Conservation (phyloP, 2,797 vertebrate genomes). For the Rhinoraja longicauda region DNA sequence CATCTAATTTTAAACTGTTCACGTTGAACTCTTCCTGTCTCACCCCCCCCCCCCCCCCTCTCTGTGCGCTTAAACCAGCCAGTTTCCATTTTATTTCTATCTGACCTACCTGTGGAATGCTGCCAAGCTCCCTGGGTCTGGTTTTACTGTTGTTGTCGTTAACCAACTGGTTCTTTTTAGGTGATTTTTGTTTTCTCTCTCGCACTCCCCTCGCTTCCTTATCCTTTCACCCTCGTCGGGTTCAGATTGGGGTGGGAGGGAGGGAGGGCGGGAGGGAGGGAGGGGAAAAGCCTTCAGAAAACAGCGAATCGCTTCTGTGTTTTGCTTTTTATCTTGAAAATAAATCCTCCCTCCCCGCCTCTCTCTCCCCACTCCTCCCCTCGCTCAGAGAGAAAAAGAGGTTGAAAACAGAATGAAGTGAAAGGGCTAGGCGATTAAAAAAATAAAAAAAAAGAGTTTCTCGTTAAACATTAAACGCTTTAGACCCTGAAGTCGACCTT, state of each 20-base stretch:
- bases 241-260: not conserved
- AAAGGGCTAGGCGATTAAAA: not conserved
- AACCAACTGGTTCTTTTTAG: not conserved
- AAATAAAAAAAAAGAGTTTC: not conserved
- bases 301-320: not conserved
- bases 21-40: not conserved
- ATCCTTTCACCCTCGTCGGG: conserved; percentile 1
- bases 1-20: not conserved
- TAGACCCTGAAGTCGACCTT: not conserved
- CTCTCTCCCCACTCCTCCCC: too few species aligned
- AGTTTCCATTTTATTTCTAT: not conserved
- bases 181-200: not conserved
- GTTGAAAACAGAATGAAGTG: too few species aligned
- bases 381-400: too few species aligned
- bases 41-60: too few species aligned
- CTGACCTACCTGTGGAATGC: not conserved
- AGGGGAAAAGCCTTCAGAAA: not conserved
- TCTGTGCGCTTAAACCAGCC: not conserved
- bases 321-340: too few species aligned
- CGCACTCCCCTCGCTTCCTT: not conserved
- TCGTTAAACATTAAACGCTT: not conserved
- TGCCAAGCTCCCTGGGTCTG: not conserved
- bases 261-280: too few species aligned
- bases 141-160: too few species aligned
- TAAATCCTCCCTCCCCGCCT: not conserved